Base-by-base conservation (phyloP, 2,113 vertebrate species). In the Charadrius vociferus region DNA sequence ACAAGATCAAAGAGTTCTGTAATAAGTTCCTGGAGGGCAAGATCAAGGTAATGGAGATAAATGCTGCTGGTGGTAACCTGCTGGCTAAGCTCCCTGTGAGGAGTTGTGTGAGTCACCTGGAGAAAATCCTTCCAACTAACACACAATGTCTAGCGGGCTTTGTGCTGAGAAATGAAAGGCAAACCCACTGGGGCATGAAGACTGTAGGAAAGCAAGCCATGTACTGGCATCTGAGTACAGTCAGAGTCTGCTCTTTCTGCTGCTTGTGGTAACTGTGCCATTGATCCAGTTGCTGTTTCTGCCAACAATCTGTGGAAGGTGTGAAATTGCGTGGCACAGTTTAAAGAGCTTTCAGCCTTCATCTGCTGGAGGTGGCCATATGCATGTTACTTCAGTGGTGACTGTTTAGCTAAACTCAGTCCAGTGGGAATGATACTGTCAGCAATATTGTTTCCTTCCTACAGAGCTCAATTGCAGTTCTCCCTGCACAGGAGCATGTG, bases 1-100 rank as follows among this genome's bases (percentile, higher is more conserved):
- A 99, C 34, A 99, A 98, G 93, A 99, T 99, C 88, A 97, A 95
- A 1, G 91, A 97, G 4, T 99, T 99, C 98, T 99, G 99, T 95
- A 98, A 96, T 7, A 97, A 89, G 39, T 99, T 99, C 96, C 92
- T 98, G 30, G 99, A 99, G 15, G 99, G 99, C 75, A 99, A 99
- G 97, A 98, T 99, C 81, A 99, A 99, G 99, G 99, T 99, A 78
- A n/a, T 23, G 8, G 27, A 22, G 24, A 32, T 36, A 8, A 47
- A 41, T 6, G 41, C 34, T 18, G 26, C 17, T 66, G 22, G 16
- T 56, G 49, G 34, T 13, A 49, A 32, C 4, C 29, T 32, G 3
- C 11, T 91, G 79, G 34, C 30, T 79, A 65, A 45, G 27, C 12
- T 95, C 14, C 53, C 30, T 65, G 41, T n/a, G 66, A 45, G 50